phyloP scores from a whole-genome alignment of 2,797 vertebrate species.

The Hyperoplus lanceolatus region DNA sequence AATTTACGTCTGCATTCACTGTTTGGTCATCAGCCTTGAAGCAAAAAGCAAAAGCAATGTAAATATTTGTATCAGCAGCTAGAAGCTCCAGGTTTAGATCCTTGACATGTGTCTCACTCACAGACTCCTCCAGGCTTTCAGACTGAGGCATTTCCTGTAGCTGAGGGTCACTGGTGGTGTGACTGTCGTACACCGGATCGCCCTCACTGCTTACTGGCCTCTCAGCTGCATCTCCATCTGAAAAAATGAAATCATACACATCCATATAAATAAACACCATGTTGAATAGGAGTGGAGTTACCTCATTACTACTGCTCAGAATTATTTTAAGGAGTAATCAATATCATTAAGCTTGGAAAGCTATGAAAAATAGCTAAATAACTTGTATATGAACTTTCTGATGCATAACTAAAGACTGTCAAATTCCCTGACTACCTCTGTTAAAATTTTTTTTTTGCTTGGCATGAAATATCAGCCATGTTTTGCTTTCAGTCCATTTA shows the following conservation, averaged over 20 bases:
- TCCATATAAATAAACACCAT: background rate
- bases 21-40: constrained; percentile 64
- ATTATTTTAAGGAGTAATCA: background rate
- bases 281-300: no score
- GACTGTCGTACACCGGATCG: constrained; percentile 62
- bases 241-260: constrained; percentile 9
- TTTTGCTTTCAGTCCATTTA: background rate
- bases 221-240: constrained; percentile 79
- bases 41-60: constrained; percentile 16
- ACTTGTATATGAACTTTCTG: background rate
- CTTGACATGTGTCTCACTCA: constrained; percentile 60
- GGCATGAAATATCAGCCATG: background rate
- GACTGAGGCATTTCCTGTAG: constrained; percentile 55
- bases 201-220: constrained; percentile 60
- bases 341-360: background rate
- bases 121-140: constrained; percentile 77
- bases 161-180: constrained; percentile 66
- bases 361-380: no score
- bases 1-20: background rate
- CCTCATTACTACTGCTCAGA: background rate
- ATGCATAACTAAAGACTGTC: background rate
- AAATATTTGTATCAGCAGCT: background rate
- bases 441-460: background rate
- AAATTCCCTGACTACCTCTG: background rate
- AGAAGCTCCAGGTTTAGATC: background rate